Conservation (phyloP, 2,888 invertebrate genomes). For the Lasioglossum pauxillum region DNA sequence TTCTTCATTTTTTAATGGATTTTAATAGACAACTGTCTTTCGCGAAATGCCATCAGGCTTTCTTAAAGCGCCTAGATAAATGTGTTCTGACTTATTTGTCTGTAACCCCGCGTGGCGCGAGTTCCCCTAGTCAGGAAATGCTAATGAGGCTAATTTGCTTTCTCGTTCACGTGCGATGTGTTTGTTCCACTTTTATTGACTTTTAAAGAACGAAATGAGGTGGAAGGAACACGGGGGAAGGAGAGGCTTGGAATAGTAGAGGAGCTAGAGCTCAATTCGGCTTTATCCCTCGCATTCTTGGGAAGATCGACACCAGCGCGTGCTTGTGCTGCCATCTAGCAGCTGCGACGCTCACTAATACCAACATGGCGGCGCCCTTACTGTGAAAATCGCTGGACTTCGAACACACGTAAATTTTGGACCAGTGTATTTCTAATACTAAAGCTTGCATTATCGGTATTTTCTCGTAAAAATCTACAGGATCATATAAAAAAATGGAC, state of each 20-base stretch:
- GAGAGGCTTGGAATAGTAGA: background rate
- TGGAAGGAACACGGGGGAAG: background rate
- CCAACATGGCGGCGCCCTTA: too few relatives aligned
- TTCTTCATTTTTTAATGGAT: background rate
- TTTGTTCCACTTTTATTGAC: conserved; percentile 13
- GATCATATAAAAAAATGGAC: too few relatives aligned
- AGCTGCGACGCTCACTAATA: too few relatives aligned
- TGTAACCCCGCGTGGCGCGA: background rate
- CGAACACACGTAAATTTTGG: too few relatives aligned
- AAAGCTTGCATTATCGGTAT: too few relatives aligned
- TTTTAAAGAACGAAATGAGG: conserved; percentile 16
- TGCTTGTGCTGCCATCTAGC: too few relatives aligned
- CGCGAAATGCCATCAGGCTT: background rate
- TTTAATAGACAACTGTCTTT: background rate
- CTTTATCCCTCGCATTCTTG: background rate
- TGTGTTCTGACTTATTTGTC: conserved; percentile 3
- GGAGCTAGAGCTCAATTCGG: background rate
- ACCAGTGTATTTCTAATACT: too few relatives aligned
- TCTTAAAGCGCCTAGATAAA: background rate
- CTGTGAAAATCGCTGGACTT: too few relatives aligned
- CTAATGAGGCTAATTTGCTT: conserved; percentile 11
- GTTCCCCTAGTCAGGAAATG: background rate
- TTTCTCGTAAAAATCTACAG: too few relatives aligned
- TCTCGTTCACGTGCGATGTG: conserved; percentile 4
- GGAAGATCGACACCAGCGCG: background rate